Percentiles rank a stretch among this genome's conserved stretches.
Conservation (phyloP, 2,113 vertebrate genomes). For the Pomatostomus ruficeps region DNA sequence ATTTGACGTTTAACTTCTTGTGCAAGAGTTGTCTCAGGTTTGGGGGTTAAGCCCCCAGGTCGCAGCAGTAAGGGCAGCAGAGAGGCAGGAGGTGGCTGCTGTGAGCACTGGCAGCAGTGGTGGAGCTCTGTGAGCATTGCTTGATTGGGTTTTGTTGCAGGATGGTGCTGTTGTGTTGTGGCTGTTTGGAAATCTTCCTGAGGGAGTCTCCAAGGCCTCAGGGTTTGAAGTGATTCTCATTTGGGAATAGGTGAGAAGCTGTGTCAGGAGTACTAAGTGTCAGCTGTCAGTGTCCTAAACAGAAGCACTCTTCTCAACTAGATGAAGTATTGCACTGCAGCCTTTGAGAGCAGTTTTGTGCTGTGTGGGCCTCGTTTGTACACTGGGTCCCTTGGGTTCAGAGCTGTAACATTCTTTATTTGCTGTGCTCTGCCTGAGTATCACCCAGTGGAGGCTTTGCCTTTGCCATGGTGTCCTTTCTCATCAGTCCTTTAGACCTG, state of each 20-base stretch:
- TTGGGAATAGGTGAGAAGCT: background rate
- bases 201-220: background rate
- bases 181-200: background rate
- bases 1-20: background rate
- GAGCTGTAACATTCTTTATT: background rate
- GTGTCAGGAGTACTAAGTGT: background rate
- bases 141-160: background rate
- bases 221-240: background rate
- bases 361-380: background rate
- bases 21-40: background rate
- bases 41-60: background rate
- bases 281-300: background rate
- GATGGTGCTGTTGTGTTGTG: background rate
- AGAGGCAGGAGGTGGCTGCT: background rate
- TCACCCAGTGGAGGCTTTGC: background rate
- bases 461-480: background rate
- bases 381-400: background rate
- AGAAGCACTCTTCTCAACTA: background rate
- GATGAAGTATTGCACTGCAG: background rate
- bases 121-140: background rate
- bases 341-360: background rate
- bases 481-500: background rate
- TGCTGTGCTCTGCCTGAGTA: background rate
- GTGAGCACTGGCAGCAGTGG: rapidly evolving
- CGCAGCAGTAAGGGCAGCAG: background rate